A percentile compares a stretch with the other conserved stretches of the same genome.
Conservation (phyloP, 2,888 invertebrate species). For the Apeira syringaria region DNA sequence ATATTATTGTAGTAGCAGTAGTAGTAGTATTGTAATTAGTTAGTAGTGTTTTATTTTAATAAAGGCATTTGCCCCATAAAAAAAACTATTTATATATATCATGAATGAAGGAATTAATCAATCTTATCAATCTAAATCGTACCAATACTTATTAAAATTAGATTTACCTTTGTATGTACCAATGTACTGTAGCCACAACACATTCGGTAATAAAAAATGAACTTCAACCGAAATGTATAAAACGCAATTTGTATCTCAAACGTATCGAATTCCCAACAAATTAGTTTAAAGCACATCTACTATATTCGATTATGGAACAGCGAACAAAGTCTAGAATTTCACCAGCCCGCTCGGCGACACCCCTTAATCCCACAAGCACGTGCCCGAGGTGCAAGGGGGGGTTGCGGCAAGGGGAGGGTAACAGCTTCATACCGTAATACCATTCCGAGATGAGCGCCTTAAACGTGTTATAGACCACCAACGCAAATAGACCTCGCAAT, state of each 20-base stretch:
- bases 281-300: slow-evolving; percentile 30
- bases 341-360: slow-evolving; percentile 47
- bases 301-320: slow-evolving; percentile 27
- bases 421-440: slow-evolving; percentile 71
- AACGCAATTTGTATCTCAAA: slow-evolving; percentile 12
- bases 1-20: no score
- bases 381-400: slow-evolving; percentile 51
- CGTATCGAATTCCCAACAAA: slow-evolving; percentile 25
- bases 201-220: background rate
- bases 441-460: slow-evolving; percentile 81
- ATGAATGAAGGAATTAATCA: no score
- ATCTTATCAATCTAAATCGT: no score
- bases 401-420: slow-evolving; percentile 37
- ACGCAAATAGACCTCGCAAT: slow-evolving; percentile 43
- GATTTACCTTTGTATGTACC: no score
- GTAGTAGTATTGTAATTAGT: no score
- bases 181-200: background rate
- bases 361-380: slow-evolving; percentile 65
- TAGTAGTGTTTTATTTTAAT: no score
- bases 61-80: no score
- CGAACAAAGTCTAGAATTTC: slow-evolving; percentile 29
- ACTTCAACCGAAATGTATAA: slow-evolving; percentile 9
- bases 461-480: slow-evolving; percentile 72
- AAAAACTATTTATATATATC: no score
- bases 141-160: no score